These are phyloP conservation scores for Regulus satrapa DNA, from an alignment of 2,113 vertebrate species.

Conservation along the genomic window DNA sequence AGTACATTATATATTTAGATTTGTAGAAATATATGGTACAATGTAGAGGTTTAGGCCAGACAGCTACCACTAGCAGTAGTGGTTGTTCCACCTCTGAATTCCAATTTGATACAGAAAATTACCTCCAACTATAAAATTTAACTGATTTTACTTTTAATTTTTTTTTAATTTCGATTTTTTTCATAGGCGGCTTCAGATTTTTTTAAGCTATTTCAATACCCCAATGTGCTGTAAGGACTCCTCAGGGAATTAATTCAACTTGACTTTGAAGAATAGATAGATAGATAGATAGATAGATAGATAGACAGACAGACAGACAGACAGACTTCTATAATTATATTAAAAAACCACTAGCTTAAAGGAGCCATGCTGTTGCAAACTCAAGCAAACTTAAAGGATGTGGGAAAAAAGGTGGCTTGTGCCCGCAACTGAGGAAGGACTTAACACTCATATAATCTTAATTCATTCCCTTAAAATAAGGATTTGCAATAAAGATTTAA, in stretches of 20 bases:
- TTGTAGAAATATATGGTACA: neutral
- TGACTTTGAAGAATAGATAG: neutral
- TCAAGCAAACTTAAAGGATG: neutral
- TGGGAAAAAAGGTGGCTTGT: neutral
- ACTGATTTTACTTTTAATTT: neutral
- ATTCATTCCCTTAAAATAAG: neutral
- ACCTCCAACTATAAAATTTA: neutral
- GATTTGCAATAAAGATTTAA: neutral
- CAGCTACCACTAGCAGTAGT: neutral
- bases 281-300: neutral
- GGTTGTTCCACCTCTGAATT: constrained; percentile 13
- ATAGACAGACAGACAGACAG: neutral
- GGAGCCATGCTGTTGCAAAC: neutral
- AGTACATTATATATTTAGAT: neutral
- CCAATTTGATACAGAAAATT: constrained; percentile 5
- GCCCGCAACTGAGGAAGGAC: neutral
- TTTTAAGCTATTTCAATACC: neutral
- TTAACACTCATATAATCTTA: neutral
- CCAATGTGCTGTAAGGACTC: neutral
- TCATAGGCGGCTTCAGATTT: neutral
- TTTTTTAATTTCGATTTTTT: neutral
- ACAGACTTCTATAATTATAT: neutral
- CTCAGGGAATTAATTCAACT: neutral
- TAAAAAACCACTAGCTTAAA: neutral
- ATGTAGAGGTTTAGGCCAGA: neutral